phyloP scores from a whole-genome alignment of 30 jellyfish, hydroid and myxozoan species.

The Hydractinia echinata region DNA sequence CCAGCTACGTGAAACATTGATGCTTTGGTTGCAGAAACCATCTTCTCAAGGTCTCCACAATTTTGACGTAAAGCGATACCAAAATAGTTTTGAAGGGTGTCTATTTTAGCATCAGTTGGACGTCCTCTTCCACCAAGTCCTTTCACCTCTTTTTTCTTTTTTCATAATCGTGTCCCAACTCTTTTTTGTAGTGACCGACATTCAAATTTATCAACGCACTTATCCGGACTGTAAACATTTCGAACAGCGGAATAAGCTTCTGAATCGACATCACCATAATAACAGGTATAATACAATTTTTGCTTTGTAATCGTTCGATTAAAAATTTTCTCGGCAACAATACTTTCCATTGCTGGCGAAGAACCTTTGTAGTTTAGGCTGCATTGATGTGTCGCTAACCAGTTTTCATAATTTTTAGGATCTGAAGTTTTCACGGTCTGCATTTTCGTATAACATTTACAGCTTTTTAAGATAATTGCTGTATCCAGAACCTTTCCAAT shows the following conservation, averaged over 20 bases:
- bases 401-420: background rate
- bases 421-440: background rate
- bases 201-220: conserved; percentile 17
- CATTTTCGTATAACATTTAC: background rate
- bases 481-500: conserved; percentile 19
- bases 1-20: conserved; percentile 31
- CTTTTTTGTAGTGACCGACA: conserved; percentile 47
- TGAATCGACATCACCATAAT: conserved; percentile 9
- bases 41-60: background rate
- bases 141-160: conserved; percentile 10
- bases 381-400: conserved; percentile 3
- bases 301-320: background rate
- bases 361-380: conserved; percentile 3
- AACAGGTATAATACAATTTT: background rate
- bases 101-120: conserved; percentile 19
- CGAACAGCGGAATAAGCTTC: background rate
- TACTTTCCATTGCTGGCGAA: background rate
- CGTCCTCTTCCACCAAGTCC: conserved; percentile 42
- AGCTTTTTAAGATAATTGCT: conserved; percentile 3
- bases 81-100: conserved; percentile 34
- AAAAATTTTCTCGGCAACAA: background rate
- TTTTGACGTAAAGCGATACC: conserved; percentile 39
- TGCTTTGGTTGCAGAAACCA: conserved; percentile 15
- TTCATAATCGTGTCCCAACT: conserved; percentile 24
- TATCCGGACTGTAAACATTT: conserved; percentile 19